Evolutionary conservation across 2,888 invertebrate species (phyloP), one percentile per base, ranked within the genome.

Genomic region (Aradus depressus): DNA sequence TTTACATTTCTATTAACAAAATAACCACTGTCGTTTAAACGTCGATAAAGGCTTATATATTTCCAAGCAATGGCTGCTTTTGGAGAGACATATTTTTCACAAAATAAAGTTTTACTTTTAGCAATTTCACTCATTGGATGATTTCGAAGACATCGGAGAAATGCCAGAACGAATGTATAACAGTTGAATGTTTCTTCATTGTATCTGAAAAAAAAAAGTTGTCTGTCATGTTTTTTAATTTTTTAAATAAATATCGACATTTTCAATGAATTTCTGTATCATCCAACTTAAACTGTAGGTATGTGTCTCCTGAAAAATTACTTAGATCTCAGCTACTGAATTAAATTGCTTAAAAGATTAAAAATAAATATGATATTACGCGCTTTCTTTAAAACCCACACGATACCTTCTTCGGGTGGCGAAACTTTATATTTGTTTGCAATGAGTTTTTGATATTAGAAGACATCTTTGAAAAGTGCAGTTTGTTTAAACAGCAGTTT

Each of bases 151-250:
- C 77, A 75, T 62, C 79, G 75, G 50, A 91, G 68, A 67, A 90
- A 90, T 28, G 81, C 77, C 53, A 90, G 70, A 8, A 90, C 86
- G 69, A 91, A 91, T 38, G 82, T 81, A 64, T 88, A 90, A 66
- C 91, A 91, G 67, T 91, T 91, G 68, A 84, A 79, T 38, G 74
- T 72, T 56, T 78, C 77, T 69, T 85, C 83, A 63, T 84, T 72
- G 66, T 91, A 91, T 62, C 78, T 74, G 53, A 41, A 12, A 39
- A 16, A 41, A 23, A 42, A 10, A 23, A 37, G 18, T 16, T 25
- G 16, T 25, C 28, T 3, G 31, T 10, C 14, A 37, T 37, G 10
- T 10, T 37, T 6, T 8, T 12, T 19, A 6, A 14, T 35, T 37
- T 12, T 42, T 10, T 42, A 6, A 18, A 22, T 21, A 10, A 42